Base-by-base conservation (phyloP, 2,113 vertebrate species). In the Ciconia maguari region DNA sequence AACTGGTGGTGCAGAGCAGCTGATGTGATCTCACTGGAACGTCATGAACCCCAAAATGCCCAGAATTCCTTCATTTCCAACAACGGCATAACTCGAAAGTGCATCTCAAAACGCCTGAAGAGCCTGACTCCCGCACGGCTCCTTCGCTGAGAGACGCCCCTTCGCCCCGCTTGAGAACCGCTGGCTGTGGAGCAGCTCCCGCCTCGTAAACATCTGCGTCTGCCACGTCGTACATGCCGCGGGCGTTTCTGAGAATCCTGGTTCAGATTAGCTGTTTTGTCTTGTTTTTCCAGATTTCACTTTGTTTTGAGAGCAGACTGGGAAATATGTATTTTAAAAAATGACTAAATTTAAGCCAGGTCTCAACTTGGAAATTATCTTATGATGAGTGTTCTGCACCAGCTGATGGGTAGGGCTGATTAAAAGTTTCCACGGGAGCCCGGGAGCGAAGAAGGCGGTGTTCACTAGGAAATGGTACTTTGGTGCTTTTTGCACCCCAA, bases 161-260 rank as follows among this genome's bases (percentile, higher is more conserved):
- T 10, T 26, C 10, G 1, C 36, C 8, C 1, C 2, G 1, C 8
- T 2, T 7, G 6, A 8, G 34, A 25, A 0, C 14, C 0, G 0
- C 13, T 46, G 55, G 10, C 60, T 34, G n/a, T 3, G 22, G 16
- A 52, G 20, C 22, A 30, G 6, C 41, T 19, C 32, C 44, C 22
- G 0, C 54, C 9, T 6, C 9, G 11, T 10, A 19, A 26, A 30
- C 29, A 4, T 0, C 0, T 2, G 4, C 3, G 27, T 32, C 26
- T 51, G 44, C 54, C 10, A 0, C 1, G 38, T 1, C 11, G 42
- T 4, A 13, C 62, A 3, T 25, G 36, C 68, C 0, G 0, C 0
- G 0, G 26, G 38, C 22, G 5, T 1, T 52, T 49, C 42, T n/a
- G 22, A 61, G 57, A 29, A 14, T 16, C 29, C 16, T 68, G 26